Evolutionary conservation across 37 sponge, comb jelly and placozoan genomes (phyloP).

Genomic region (Petrosia ficiformis): DNA sequence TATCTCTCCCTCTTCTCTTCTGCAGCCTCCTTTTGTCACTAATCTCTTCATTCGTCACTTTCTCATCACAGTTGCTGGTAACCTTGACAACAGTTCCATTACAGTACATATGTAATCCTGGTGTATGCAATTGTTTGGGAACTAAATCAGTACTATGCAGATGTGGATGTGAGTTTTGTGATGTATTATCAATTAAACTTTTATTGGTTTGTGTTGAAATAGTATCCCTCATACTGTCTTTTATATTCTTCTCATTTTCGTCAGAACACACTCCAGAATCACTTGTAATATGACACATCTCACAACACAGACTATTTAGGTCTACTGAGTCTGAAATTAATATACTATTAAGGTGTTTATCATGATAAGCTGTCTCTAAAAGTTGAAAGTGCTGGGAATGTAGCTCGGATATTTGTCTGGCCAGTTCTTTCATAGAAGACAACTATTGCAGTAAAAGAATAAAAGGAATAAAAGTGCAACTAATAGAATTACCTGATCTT

Average conservation of each 20-base stretch:
- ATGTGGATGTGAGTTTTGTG: no score
- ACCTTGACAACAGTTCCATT: background rate
- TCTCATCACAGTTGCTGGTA: background rate
- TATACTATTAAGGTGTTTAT: background rate
- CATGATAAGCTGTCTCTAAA: background rate
- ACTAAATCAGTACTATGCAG: no score
- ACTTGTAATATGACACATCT: background rate
- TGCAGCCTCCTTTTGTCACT: background rate
- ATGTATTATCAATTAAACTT: no score
- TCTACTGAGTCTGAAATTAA: no score
- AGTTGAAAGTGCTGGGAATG: constrained; percentile 15
- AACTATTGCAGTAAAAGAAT: no score
- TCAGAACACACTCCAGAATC: background rate
- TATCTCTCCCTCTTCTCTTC: background rate
- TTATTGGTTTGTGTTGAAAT: no score
- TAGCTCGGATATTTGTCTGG: constrained; percentile 58
- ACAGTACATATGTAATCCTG: background rate
- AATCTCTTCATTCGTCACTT: background rate
- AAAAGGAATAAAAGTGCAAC: no score
- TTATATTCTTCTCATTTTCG: no score
- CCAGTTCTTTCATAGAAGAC: constrained; percentile 25
- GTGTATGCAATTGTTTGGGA: no score
- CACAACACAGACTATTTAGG: no score
- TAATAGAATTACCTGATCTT: no score
- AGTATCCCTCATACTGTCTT: no score